A percentile compares a stretch with the other conserved stretches of the same genome.
phyloP scores from a whole-genome alignment of 2,888 invertebrate genomes.

The Clitarchus hookeri region DNA sequence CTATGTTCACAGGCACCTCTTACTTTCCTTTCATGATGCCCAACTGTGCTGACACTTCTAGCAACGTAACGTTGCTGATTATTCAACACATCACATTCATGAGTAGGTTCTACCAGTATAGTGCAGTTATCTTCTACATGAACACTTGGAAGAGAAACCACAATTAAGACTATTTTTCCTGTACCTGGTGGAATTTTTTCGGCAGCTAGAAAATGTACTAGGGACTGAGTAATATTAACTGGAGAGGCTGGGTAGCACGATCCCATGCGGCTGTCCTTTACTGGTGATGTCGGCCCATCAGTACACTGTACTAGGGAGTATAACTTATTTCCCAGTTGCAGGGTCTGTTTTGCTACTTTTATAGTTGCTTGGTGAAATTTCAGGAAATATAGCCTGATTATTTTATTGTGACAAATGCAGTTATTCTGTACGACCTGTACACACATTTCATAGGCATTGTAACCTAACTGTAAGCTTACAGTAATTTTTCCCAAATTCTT shows the following conservation, averaged over 20 bases:
- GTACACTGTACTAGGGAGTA: neutral
- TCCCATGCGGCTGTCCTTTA: neutral
- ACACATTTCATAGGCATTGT: too few species aligned
- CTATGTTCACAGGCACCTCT: neutral
- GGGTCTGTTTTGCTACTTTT: neutral
- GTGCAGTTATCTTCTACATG: neutral
- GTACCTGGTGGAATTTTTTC: neutral
- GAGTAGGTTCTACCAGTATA: neutral
- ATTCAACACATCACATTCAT: neutral
- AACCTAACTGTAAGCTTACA: too few species aligned
- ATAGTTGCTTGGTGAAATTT: neutral
- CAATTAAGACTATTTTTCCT: neutral
- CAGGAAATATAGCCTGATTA: neutral
- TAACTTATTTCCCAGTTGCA: neutral
- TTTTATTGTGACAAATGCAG: neutral
- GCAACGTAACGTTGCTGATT: neutral
- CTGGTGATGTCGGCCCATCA: neutral
- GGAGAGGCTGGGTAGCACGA: neutral
- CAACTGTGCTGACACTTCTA: neutral
- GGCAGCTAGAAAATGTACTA: neutral
- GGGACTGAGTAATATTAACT: neutral
- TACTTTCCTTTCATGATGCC: neutral
- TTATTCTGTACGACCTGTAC: too few species aligned
- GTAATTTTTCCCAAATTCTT: too few species aligned
- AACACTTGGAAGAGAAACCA: neutral